Conservation (phyloP, 2,888 invertebrate species). For the Leucania comma region DNA sequence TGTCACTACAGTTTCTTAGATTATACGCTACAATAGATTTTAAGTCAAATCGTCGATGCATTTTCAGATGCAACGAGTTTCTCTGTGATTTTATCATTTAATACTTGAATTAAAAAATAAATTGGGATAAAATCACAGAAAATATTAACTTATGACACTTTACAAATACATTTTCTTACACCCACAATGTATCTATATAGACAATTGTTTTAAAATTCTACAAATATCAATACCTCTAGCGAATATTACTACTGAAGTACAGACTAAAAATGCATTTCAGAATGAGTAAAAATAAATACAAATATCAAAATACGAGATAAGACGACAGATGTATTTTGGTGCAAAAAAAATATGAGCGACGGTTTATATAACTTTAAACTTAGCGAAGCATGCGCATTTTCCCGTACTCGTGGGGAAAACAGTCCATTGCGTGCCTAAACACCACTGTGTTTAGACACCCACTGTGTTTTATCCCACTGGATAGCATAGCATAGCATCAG, state of each 20-base stretch:
- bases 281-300: conserved; percentile 56
- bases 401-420: no score
- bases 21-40: conserved; percentile 17
- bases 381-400: no score
- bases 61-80: conserved; percentile 14
- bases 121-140: conserved; percentile 44
- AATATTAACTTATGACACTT: conserved; percentile 15
- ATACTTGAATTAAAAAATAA: conserved; percentile 32
- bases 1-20: not conserved
- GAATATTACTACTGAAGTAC: conserved; percentile 49
- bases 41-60: conserved; percentile 25
- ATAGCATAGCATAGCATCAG: no score
- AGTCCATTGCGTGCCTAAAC: no score
- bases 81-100: conserved; percentile 49
- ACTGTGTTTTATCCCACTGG: no score
- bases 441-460: no score
- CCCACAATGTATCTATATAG: conserved; percentile 49
- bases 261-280: conserved; percentile 63
- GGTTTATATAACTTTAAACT: conserved; percentile 38
- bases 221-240: conserved; percentile 44
- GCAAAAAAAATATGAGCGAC: conserved; percentile 34
- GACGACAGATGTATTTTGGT: conserved; percentile 17
- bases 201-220: conserved; percentile 30
- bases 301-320: conserved; percentile 29
- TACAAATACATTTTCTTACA: conserved; percentile 22